Evolutionary conservation across 2,888 invertebrate species (phyloP), one percentile per base, ranked within the genome.

Genomic region (Aporophyla lueneburgensis): DNA sequence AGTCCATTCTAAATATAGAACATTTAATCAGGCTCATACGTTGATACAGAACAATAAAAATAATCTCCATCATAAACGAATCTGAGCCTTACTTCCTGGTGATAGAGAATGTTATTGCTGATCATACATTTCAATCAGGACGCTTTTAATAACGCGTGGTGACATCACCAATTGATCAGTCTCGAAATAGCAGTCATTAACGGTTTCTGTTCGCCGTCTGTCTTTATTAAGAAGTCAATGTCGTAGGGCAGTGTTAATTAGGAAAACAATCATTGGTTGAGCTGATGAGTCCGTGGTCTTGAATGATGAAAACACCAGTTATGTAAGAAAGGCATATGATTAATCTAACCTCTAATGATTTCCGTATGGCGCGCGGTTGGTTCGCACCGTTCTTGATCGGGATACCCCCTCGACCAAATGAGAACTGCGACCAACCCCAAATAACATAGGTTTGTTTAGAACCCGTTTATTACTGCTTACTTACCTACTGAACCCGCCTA

Each of bases 101-200:
- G 63, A 61, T 84, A 86, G 27, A 66, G 72, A 71, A 63, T 68
- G 43, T 46, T 78, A 62, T 88, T 75, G 81, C 69, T 56, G 62
- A 67, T 51, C 66, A 70, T 65, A 70, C 43, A 56, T 68, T 76
- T 80, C 83, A 88, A 87, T 89, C 85, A 85, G 83, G 74, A 65
- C 78, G 74, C 82, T 80, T 84, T 81, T 79, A 85, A 87, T 86
- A 80, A 80, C 66, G 75, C n/a, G 76, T 77, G 79, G 79, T 90
- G 90, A 91, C 81, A 89, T 91, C 88, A 89, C 59, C 84, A 76
- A 79, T 83, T 80, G 82, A 78, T 84, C 72, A 71, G 74, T 84
- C 84, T 86, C 53, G 66, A 81, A 83, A 86, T 78, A 85, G 81
- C 69, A 80, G 72, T 80, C 68, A 81, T 89, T 82, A 83, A 76